Conservation (phyloP, 2,888 invertebrate genomes). For the Agonopterix heracliana region DNA sequence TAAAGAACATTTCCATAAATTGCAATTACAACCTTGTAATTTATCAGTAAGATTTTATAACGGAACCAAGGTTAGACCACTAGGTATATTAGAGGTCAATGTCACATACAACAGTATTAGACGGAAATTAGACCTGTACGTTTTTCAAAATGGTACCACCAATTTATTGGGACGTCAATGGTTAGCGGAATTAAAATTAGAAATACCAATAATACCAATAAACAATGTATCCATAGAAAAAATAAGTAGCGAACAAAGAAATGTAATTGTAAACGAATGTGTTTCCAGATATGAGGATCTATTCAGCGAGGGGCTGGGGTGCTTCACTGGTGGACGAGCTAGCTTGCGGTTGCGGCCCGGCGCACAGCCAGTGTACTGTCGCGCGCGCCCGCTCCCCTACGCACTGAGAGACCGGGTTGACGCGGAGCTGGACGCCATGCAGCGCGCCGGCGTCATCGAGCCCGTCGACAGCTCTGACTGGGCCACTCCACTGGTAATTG, state of each 20-base stretch:
- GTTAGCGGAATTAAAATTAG: background rate
- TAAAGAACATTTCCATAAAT: background rate
- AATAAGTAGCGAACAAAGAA: background rate
- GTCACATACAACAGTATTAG: background rate
- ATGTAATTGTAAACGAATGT: background rate
- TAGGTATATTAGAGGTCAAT: background rate
- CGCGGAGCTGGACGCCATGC: background rate
- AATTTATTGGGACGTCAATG: background rate
- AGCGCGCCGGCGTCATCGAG: background rate
- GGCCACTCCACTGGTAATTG: slow-evolving; percentile 7
- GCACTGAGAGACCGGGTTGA: background rate
- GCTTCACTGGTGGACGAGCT: background rate
- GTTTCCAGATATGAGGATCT: background rate
- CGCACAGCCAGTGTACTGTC: background rate
- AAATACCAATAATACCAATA: background rate
- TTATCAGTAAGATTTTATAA: background rate
- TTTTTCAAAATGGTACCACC: background rate
- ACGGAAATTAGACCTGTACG: background rate
- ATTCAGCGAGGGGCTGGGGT: background rate
- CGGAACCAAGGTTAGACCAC: background rate
- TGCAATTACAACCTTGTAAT: background rate
- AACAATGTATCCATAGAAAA: background rate
- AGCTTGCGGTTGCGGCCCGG: background rate
- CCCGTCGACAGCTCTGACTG: too few species aligned
- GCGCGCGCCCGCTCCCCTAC: background rate